These are phyloP conservation scores for Actinemys pallida DNA, from an alignment of 2,113 vertebrate genomes.

Conservation along the genomic window DNA sequence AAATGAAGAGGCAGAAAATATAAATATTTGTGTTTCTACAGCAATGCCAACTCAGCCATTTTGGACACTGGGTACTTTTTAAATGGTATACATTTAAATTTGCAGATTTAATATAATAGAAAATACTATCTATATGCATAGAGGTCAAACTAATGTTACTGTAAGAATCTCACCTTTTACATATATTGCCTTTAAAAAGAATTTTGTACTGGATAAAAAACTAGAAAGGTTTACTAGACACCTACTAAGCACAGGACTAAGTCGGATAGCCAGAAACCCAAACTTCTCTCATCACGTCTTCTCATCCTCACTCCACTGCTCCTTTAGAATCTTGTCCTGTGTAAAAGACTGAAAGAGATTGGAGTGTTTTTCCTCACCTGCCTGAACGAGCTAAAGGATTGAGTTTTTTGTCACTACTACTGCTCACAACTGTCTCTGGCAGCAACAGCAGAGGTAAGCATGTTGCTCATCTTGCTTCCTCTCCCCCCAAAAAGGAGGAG, in stretches of 20 bases:
- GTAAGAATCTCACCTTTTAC: neutral
- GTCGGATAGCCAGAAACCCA: neutral
- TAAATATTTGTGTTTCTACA: neutral
- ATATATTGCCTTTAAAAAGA: neutral
- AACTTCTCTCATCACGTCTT: neutral
- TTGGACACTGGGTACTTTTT: accelerated
- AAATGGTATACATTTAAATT: neutral
- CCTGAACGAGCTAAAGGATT: neutral
- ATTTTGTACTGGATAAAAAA: neutral
- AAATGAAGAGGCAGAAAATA: neutral
- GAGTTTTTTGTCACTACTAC: neutral
- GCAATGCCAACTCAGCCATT: neutral
- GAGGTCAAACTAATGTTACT: neutral
- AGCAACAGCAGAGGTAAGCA: neutral
- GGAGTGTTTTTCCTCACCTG: neutral
- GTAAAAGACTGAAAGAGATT: neutral
- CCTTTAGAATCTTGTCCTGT: neutral
- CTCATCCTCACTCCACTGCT: neutral
- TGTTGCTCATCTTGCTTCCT: neutral
- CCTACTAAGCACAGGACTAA: neutral
- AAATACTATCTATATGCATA: neutral
- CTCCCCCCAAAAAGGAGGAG: neutral
- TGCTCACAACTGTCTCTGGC: neutral
- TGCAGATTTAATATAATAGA: neutral
- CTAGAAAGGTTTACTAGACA: neutral